Evolutionary conservation across 2,113 vertebrate genomes (phyloP), one percentile per base, ranked within the genome.

Genomic region (Sakesphorus luctuosus): DNA sequence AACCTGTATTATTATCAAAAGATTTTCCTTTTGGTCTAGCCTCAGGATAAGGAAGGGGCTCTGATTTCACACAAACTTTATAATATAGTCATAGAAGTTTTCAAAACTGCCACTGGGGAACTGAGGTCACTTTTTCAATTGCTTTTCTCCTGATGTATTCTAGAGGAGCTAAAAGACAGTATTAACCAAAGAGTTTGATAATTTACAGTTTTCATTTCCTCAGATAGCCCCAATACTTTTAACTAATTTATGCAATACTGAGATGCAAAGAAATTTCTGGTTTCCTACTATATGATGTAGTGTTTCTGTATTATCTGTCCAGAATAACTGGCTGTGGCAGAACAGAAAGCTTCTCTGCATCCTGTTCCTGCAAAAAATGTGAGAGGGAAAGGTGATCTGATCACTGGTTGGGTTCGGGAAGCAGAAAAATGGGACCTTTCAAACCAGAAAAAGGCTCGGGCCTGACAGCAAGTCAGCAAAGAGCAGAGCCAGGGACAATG

Each of bases 11-110:
- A 76, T 69, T 83, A 47, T 94, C 21, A 74, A 72, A 89, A 55
- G 8, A 21, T 93, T 89, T 92, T 93, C 71, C 36, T 90, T 89
- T 94, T 84, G 36, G 28, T 86, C 14, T 87, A 84, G n/a, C 46
- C 38, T 84, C 65, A 85, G 46, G 28, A 87, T 73, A 80, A 90
- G 87, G 33, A 88, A 87, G 35, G 84, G 19, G 18, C 29, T 92
- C 56, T 92, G 53, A 82, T 72, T 95, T 92, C 79, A 17, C 53
- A 33, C 3, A 2, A 46, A 52, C 4, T 5, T 1, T 84, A 13
- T 73, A 69, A 62, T 65, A 66, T 3, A 90, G 46, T 73, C 36
- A 28, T 53, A 33, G 8, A 47, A 0, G 62, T 62, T 94, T 85
- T 79, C 40, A 59, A 11, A 89, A n/a, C 49, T 83, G 38, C 28